Conservation (phyloP, 2,888 invertebrate genomes). For the Papilio demoleus region DNA sequence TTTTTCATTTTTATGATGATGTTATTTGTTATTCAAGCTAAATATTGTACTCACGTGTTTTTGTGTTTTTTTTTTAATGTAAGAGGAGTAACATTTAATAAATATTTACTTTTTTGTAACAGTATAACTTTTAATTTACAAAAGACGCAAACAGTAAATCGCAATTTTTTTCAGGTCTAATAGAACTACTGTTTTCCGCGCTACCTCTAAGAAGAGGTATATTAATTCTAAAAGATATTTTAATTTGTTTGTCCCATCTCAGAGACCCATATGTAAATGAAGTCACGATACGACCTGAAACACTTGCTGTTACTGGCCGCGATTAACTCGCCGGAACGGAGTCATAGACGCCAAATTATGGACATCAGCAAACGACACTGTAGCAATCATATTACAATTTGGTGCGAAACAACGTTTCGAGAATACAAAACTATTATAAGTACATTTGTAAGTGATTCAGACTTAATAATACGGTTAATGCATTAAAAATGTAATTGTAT, state of each 20-base stretch:
- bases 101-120: too few relatives aligned
- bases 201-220: slow-evolving; percentile 51
- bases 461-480: slow-evolving; percentile 43
- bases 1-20: too few relatives aligned
- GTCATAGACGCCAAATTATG: slow-evolving; percentile 69
- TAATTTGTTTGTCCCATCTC: slow-evolving; percentile 59
- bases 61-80: too few relatives aligned
- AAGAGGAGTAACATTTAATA: too few relatives aligned
- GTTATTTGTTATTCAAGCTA: too few relatives aligned
- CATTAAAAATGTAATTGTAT: background rate
- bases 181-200: background rate
- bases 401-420: slow-evolving; percentile 55
- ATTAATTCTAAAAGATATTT: slow-evolving; percentile 66
- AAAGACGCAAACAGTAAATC: too few relatives aligned
- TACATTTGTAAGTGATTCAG: slow-evolving; percentile 71
- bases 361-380: slow-evolving; percentile 67
- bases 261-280: slow-evolving; percentile 76
- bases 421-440: slow-evolving; percentile 75
- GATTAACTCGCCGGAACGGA: slow-evolving; percentile 61
- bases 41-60: too few relatives aligned
- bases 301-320: slow-evolving; percentile 61
- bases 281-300: slow-evolving; percentile 78
- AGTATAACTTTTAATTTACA: too few relatives aligned
- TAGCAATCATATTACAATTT: slow-evolving; percentile 68
- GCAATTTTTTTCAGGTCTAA: background rate